Percentiles rank a stretch among this genome's conserved stretches.
These are phyloP conservation scores for Thunnus albacares DNA, from an alignment of 2,797 vertebrate species.

Conservation along the genomic window DNA sequence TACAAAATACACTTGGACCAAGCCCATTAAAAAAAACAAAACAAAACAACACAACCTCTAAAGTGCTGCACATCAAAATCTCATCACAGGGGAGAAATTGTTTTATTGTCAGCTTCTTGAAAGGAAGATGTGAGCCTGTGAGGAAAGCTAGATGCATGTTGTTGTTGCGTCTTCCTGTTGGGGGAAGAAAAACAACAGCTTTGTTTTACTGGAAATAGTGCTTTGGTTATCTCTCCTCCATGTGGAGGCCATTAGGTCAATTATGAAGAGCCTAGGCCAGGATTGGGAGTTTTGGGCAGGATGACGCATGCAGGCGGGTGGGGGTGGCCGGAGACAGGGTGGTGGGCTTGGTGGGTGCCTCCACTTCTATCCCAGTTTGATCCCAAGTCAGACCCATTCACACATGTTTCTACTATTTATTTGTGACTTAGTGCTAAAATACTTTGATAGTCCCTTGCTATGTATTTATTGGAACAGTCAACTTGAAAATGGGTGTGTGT, in stretches of 20 bases:
- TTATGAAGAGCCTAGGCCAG: constrained; percentile 84
- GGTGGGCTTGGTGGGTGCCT: constrained; percentile 50
- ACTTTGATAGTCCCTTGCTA: not conserved
- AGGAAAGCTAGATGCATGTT: constrained; percentile 44
- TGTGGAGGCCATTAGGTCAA: constrained; percentile 90
- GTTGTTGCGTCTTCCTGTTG: constrained; percentile 70
- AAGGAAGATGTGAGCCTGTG: constrained; percentile 13
- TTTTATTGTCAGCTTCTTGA: constrained; percentile 26
- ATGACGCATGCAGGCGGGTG: constrained; percentile 70
- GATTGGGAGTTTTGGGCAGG: constrained; percentile 74
- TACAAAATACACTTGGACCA: constrained; percentile 46
- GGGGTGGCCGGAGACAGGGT: constrained; percentile 11
- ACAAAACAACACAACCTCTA: not conserved
- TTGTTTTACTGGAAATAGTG: constrained; percentile 86
- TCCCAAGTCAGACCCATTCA: constrained; percentile 13
- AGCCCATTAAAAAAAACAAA: constrained; percentile 53
- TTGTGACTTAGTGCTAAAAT: not conserved
- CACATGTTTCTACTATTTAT: constrained; percentile 11
- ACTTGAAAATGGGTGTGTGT: not conserved
- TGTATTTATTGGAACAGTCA: not conserved
- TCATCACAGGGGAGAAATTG: not conserved
- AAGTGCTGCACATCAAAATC: not conserved
- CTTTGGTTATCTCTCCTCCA: constrained; percentile 85
- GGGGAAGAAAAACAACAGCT: constrained; percentile 69
- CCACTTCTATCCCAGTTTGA: constrained; percentile 29